Evolutionary conservation across 2,888 invertebrate genomes (phyloP), one percentile per base, ranked within the genome.

Genomic region (Hedychridium roseum): DNA sequence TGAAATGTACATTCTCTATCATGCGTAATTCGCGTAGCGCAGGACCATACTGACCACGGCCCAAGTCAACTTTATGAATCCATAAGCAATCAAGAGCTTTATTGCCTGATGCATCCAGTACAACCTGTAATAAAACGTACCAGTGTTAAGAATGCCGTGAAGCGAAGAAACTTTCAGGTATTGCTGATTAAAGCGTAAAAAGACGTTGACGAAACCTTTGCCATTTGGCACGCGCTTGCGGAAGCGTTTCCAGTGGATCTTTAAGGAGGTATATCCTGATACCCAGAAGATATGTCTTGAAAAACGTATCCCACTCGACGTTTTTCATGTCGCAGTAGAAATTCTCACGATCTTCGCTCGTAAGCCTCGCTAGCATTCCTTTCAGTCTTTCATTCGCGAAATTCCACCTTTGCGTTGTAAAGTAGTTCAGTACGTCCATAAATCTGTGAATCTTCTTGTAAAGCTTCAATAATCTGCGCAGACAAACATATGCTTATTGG

Each of bases 191-290:
- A 9, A 9, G 23, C 9, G 23, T 6, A 3, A 6, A 14, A 27
- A 7, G 2, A 17, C 14, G 18, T 16, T 23, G 31, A 2, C 15
- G 9, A 64, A 82, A 87, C 74, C 85, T 86, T 54, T 82, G 84
- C 56, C 88, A 79, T 50, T 75, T 80, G 36, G 78, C 67, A 36
- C 76, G 74, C 3, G 83, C 91, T 64, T 86, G 83, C 0, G 88
- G 88, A 42, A 92, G 76, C 0, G 90, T 89, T 0, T 88, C 87
- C 1, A 89, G 73, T 14, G 91, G 88, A 70, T 94, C 94, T 66
- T 93, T 92, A 26, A 94, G 79, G 6, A 94, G 79, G 73, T 90
- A 93, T 1, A 88, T 83, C 56, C 93, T 83, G 34, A 90, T 83
- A 2, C 94, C 94, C 76, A 84, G 79, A 4, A 88, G 80, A 64